Evolutionary conservation across 2,113 vertebrate genomes (phyloP), one percentile per base, ranked within the genome.

Genomic region (Gallinago undulata): DNA sequence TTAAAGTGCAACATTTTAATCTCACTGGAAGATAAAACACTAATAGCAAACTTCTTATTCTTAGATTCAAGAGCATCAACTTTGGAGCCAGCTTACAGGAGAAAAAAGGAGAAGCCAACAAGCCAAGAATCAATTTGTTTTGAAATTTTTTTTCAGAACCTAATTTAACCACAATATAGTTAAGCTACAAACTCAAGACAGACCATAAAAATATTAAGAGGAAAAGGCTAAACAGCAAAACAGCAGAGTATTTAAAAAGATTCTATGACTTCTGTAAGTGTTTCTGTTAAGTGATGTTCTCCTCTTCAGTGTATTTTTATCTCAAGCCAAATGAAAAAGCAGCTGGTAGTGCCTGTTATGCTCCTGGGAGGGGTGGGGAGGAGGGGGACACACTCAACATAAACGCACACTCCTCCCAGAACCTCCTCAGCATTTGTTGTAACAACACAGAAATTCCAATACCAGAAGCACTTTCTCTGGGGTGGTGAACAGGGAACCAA

Each of bases 301-400:
- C 86, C 76, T 90, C 93, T 97, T 97, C 74, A 28, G 96, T 75
- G 79, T 96, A 95, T 96, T 97, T 96, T 97, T 97, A 97, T 95
- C 96, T 50, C 90, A 10, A 94, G 85, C 33, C 94, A 95, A 96
- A 94, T 33, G 90, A 96, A 96, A 95, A 96, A 86, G 95, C 96
- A 97, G 96, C 95, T 97, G 96, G 96, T 93, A 96, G 94, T 96
- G 96, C 95, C 96, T 96, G 91, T 97, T 97, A 96, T 95, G 89
- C 84, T 59, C n/a, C 94, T 86, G 18, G 4, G 64, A 90, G 87
- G 78, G 86, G 51, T 81, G 84, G 88, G 94, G 83, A 94, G 91
- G 91, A 87, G 89, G 91, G 95, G 89, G 93, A 90, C 93, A 84
- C 83, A 35, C 76, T 63, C 43, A 7, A 63, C 56, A 60, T 5